Conservation (phyloP, 2,888 invertebrate genomes). For the Agrochola lota region DNA sequence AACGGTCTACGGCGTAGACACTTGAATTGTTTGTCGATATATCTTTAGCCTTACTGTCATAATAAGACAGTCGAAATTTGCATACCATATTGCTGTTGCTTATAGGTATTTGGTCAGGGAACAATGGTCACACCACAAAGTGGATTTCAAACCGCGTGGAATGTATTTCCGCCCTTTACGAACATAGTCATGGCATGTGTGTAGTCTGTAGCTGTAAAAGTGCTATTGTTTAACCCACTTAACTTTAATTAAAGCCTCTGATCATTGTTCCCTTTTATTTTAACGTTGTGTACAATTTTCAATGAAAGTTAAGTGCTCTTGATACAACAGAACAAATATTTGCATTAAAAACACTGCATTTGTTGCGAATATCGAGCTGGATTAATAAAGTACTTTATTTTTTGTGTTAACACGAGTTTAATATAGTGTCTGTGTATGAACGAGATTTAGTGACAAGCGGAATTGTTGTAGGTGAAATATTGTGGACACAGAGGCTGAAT, state of each 20-base stretch:
- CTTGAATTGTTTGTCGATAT: slow-evolving; percentile 22
- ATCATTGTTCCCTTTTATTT: slow-evolving; percentile 59
- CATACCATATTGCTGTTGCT: slow-evolving; percentile 49
- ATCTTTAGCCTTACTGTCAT: slow-evolving; percentile 44
- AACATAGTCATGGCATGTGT: slow-evolving; percentile 49
- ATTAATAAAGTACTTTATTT: slow-evolving; percentile 25
- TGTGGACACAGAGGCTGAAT: slow-evolving; percentile 19
- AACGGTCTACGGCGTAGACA: slow-evolving; percentile 62
- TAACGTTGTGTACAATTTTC: slow-evolving; percentile 34
- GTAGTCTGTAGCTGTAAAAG: slow-evolving; percentile 41
- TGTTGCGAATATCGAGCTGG: slow-evolving; percentile 20
- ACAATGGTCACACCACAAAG: slow-evolving; percentile 77
- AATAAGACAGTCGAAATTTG: slow-evolving; percentile 50
- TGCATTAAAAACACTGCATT: slow-evolving; percentile 19
- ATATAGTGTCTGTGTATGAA: slow-evolving; percentile 47
- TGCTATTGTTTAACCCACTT: slow-evolving; percentile 71
- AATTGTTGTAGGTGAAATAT: slow-evolving; percentile 47
- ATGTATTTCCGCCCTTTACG: slow-evolving; percentile 77
- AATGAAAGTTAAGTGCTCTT: slow-evolving; percentile 46
- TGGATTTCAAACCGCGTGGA: slow-evolving; percentile 80
- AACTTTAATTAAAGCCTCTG: slow-evolving; percentile 62
- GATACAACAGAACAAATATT: slow-evolving; percentile 34
- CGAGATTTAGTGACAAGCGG: slow-evolving; percentile 50
- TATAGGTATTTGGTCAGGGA: slow-evolving; percentile 64
- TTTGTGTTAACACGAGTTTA: slow-evolving; percentile 44